Evolutionary conservation across 1,140 invertebrate genomes (phyloP).

Genomic region (Reticulitermes speratus): DNA sequence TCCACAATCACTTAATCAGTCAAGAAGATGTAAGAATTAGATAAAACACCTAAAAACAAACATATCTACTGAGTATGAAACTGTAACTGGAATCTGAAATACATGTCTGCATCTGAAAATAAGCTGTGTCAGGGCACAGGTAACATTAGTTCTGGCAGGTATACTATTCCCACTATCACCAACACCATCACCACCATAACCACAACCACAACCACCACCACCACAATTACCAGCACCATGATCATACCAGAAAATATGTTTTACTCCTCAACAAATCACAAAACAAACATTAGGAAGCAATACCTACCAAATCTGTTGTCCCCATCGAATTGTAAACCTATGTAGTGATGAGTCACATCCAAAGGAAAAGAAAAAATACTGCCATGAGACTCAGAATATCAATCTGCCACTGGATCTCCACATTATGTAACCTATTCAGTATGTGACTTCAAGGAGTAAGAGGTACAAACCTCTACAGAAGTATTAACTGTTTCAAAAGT

Average conservation of each 20-base stretch:
- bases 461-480: neutral
- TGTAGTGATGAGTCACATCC: constrained; percentile 35
- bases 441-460: neutral
- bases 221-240: neutral
- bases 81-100: too few species aligned
- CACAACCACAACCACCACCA: too few species aligned
- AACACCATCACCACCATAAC: too few species aligned
- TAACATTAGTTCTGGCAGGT: too few species aligned
- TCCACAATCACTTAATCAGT: too few species aligned
- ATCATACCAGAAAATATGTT: constrained; percentile 8
- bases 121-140: too few species aligned
- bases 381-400: constrained; percentile 29
- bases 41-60: too few species aligned
- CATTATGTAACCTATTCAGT: constrained; percentile 20
- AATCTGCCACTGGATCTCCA: neutral
- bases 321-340: constrained; percentile 65
- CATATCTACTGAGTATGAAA: too few species aligned
- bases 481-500: too few species aligned
- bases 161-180: too few species aligned
- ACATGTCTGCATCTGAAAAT: too few species aligned
- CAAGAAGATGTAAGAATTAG: too few species aligned
- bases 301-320: constrained; percentile 55
- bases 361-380: constrained; percentile 39
- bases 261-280: constrained; percentile 21
- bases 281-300: constrained; percentile 33